These are phyloP conservation scores for Micromussa lordhowensis DNA, from an alignment of 92 coral and sea anemone genomes.

Conservation along the genomic window DNA sequence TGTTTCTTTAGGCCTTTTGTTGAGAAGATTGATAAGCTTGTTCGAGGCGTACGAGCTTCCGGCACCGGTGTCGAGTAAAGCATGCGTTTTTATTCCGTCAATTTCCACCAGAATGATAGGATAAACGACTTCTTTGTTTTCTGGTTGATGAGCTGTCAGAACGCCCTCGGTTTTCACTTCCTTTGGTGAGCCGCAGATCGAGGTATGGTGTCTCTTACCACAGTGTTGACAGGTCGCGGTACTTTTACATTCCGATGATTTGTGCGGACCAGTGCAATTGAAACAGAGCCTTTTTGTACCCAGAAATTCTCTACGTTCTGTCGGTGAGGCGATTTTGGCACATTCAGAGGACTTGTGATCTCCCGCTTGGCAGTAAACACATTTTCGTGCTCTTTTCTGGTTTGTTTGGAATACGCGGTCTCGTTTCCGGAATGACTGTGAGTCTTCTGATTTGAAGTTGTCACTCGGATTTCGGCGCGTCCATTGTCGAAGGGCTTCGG, in stretches of 20 bases:
- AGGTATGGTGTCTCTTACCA: conserved; percentile 40
- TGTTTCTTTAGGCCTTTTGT: conserved; percentile 27
- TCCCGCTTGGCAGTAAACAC: conserved; percentile 58
- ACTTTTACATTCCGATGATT: conserved; percentile 51
- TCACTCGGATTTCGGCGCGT: neutral
- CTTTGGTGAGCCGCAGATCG: conserved; percentile 31
- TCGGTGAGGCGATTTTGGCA: conserved; percentile 19
- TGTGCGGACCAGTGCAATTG: conserved; percentile 49
- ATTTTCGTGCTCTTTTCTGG: conserved; percentile 40
- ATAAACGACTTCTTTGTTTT: conserved; percentile 35
- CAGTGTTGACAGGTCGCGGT: conserved; percentile 47
- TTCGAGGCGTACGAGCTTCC: conserved; percentile 46
- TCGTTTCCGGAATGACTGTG: conserved; percentile 6
- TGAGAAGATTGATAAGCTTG: conserved; percentile 24
- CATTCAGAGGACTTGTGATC: conserved; percentile 58
- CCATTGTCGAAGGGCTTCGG: too few species aligned
- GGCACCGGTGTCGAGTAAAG: conserved; percentile 53
- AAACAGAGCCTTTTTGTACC: conserved; percentile 43
- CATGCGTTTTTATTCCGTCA: conserved; percentile 41
- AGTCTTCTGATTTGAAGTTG: conserved; percentile 19
- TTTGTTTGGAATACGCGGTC: conserved; percentile 40
- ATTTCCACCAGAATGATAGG: conserved; percentile 43
- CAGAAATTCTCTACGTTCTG: conserved; percentile 42
- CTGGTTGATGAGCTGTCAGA: conserved; percentile 37
- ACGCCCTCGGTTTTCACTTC: conserved; percentile 38